phyloP scores from a whole-genome alignment of 2,113 vertebrate species.

The Protobothrops flavoviridis region DNA sequence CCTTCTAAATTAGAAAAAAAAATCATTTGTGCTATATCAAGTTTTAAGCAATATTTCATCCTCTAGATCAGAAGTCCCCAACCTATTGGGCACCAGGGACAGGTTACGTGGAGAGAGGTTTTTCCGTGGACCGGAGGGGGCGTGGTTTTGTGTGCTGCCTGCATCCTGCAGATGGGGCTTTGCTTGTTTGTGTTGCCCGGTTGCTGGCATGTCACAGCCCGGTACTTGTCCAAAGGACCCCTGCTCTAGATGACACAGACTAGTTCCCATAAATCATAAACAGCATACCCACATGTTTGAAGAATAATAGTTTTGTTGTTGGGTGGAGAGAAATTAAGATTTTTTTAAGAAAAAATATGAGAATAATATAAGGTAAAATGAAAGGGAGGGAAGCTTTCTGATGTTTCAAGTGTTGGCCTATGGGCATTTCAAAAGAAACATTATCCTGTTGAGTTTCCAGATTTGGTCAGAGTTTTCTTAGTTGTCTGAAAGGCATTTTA shows the following conservation, averaged over 20 bases:
- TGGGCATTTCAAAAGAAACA: slow-evolving; percentile 51
- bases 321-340: not conserved
- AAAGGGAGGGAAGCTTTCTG: not conserved
- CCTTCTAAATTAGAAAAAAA: not conserved
- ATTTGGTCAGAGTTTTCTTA: slow-evolving; percentile 2
- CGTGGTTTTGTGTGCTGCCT: too few species aligned
- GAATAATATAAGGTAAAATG: not conserved
- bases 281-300: not conserved
- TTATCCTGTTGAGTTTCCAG: slow-evolving; percentile 46
- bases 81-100: too few species aligned
- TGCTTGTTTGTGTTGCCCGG: too few species aligned
- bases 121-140: too few species aligned
- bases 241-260: not conserved
- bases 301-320: not conserved
- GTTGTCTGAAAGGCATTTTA: not conserved
- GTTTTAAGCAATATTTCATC: not conserved
- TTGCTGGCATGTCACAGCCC: too few species aligned
- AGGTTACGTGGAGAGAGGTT: too few species aligned
- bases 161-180: too few species aligned
- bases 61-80: not conserved
- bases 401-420: slow-evolving; percentile 6
- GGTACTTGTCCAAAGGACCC: too few species aligned
- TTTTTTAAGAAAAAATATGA: not conserved
- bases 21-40: not conserved
- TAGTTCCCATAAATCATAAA: not conserved